Conservation (phyloP, 2,888 invertebrate genomes). For the Therioaphis trifolii region DNA sequence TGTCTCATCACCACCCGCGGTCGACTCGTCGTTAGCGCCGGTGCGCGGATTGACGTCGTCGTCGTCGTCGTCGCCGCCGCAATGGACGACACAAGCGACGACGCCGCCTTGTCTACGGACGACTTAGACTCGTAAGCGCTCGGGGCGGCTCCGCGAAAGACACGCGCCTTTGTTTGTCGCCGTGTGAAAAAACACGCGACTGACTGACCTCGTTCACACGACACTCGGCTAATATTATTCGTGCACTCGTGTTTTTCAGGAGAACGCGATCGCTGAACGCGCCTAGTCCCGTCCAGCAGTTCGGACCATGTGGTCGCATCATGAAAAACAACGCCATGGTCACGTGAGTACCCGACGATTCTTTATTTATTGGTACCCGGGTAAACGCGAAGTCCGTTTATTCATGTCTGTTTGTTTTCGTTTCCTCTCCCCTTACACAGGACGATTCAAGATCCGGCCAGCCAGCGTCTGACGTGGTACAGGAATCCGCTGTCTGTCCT, state of each 20-base stretch:
- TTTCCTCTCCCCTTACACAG: slow-evolving; percentile 71
- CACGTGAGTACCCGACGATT: slow-evolving; percentile 80
- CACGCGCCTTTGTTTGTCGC: not conserved
- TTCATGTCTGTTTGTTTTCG: no score
- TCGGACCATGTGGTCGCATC: slow-evolving; percentile 97
- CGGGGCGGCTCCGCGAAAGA: not conserved
- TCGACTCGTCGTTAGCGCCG: no score
- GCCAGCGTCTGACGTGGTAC: slow-evolving; percentile 96
- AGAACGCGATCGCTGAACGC: slow-evolving; percentile 95
- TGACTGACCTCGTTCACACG: no score
- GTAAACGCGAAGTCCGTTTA: not conserved
- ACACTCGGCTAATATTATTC: no score
- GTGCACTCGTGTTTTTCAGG: slow-evolving; percentile 71
- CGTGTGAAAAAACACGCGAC: no score
- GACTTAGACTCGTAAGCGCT: not conserved
- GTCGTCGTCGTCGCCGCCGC: no score
- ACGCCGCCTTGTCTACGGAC: not conserved
- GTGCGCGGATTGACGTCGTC: no score
- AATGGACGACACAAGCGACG: not conserved
- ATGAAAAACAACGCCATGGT: slow-evolving; percentile 97
- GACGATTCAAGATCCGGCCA: slow-evolving; percentile 97
- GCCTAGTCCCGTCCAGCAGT: slow-evolving; percentile 94
- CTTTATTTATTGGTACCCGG: not conserved
- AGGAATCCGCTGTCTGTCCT: slow-evolving; percentile 95
- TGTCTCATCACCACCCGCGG: no score